Evolutionary conservation across 1,140 invertebrate species (phyloP).

Genomic region (Vollenhovia emeryi): DNA sequence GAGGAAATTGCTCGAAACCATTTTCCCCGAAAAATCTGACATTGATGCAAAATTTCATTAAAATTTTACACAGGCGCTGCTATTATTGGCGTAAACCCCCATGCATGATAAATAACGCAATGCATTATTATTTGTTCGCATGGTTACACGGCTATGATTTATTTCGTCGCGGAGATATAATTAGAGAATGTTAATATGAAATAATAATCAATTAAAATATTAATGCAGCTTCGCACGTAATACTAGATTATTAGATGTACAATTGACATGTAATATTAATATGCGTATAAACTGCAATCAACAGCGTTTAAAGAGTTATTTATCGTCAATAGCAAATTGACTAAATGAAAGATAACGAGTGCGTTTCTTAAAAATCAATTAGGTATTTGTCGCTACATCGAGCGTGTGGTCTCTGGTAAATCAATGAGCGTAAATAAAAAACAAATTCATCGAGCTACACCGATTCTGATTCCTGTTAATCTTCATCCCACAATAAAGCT

Average conservation of each 20-base stretch:
- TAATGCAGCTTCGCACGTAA: neutral
- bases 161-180: constrained; percentile 21
- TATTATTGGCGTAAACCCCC: neutral
- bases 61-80: neutral
- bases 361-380: neutral
- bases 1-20: neutral
- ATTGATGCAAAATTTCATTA: neutral
- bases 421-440: neutral
- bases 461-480: neutral
- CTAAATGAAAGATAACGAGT: neutral
- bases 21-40: neutral
- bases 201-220: constrained; percentile 42
- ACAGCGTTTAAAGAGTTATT: constrained; percentile 10
- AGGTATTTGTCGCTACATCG: neutral
- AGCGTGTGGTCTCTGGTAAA: neutral
- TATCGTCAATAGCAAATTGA: neutral
- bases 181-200: constrained; percentile 23
- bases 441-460: neutral
- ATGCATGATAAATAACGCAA: constrained; percentile 2
- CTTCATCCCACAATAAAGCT: neutral
- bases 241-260: constrained; percentile 19
- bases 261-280: constrained; percentile 38
- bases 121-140: constrained; percentile 7
- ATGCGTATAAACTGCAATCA: neutral
- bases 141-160: constrained; percentile 8